Base-by-base conservation (phyloP, 2,113 vertebrate genomes). In the Macrotus californicus region DNA sequence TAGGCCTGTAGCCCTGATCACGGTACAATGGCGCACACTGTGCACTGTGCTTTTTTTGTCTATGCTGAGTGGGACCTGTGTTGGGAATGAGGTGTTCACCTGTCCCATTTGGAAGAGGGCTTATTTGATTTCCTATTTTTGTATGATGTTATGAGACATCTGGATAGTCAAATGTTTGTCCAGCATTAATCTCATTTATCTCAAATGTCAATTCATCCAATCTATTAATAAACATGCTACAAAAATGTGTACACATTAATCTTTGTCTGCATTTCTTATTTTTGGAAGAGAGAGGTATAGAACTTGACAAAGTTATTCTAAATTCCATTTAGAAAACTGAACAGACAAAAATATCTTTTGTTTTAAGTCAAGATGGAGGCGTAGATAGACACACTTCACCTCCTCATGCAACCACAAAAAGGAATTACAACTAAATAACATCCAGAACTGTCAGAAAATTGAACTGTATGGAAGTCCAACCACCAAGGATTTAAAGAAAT, bases 201-300 rank as follows among this genome's bases (percentile, higher is more conserved):
- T 73, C 72, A 84, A 87, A 82, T 43, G 34, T 75, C 79, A 89
- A 43, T 76, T 81, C 43, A 59, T 66, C 90, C 88, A 88, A 48
- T 15, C 50, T 87, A 75, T 64, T 64, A 69, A 88, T 79, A 87
- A 87, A 80, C 12, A 80, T 50, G 10, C 41, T 85, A n/a, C 5
- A 52, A 92, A 82, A 69, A 64, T 64, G 26, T 69, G 21, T 70
- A 18, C 64, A 82, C 19, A 48, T 87, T 82, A 54, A 87, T 72
- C 79, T 93, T 73, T 72, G 18, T 59, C 64, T 91, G 43, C 50
- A 93, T 85, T 93, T 93, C 59, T 79, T 91, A 69, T 54, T 79
- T 92, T 96, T 87, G 52, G 22, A 92, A 91, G 15, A 39, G 2
- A 56, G 6, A 22, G 5, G 2, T 26, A 1, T 77, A 66, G 13